Conservation (phyloP, 2,113 vertebrate genomes). For the Stegastes partitus region DNA sequence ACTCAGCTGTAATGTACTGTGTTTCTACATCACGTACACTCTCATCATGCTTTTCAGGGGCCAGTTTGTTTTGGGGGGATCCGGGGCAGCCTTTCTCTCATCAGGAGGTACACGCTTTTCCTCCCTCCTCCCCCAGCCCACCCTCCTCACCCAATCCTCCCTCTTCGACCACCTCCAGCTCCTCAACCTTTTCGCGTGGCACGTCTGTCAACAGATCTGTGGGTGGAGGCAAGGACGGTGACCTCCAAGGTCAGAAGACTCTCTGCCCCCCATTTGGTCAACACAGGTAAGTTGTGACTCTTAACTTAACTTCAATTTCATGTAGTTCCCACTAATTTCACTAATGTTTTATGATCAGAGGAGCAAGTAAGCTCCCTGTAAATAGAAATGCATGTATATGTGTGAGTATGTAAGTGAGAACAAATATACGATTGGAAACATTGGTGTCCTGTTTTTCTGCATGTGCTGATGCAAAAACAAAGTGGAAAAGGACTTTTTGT, state of each 20-base stretch:
- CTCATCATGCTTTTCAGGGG: constrained; percentile 81
- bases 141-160: constrained; percentile 7
- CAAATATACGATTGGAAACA: too few species aligned
- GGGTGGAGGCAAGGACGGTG: not conserved
- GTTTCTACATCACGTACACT: not conserved
- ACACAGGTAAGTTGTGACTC: constrained; percentile 47
- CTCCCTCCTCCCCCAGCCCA: not conserved
- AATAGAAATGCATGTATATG: too few species aligned
- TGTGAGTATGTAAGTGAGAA: too few species aligned
- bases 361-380: too few species aligned
- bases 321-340: too few species aligned
- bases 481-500: too few species aligned
- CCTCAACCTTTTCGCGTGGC: constrained; percentile 56
- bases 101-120: constrained; percentile 17
- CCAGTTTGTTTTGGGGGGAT: constrained; percentile 92
- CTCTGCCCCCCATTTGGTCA: not conserved
- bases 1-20: not conserved
- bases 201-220: not conserved
- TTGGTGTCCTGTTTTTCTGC: too few species aligned
- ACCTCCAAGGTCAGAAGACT: not conserved
- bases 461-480: too few species aligned
- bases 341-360: too few species aligned
- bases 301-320: too few species aligned
- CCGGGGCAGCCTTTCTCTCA: constrained; percentile 53
- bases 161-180: constrained; percentile 82